Percentiles rank a stretch among this genome's conserved stretches.
Evolutionary conservation across 2,888 invertebrate species (phyloP).

Genomic region (Acanthosepion esculentum): DNA sequence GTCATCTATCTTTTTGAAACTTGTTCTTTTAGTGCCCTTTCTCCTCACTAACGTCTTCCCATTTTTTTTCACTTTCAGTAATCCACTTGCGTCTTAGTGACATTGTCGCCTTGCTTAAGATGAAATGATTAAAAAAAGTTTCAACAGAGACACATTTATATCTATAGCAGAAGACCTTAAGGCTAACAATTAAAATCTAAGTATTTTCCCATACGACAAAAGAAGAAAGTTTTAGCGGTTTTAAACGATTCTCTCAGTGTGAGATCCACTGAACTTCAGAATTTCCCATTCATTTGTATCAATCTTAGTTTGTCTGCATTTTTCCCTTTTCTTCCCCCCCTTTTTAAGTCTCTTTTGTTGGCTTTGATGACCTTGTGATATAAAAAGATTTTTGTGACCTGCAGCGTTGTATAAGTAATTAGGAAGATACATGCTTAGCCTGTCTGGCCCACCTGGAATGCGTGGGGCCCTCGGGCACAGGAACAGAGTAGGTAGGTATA

Average conservation of each 20-base stretch:
- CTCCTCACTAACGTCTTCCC: too few relatives aligned
- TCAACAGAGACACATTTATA: too few relatives aligned
- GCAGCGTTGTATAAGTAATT: conserved; percentile 18
- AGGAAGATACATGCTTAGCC: conserved; percentile 11
- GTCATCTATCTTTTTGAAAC: too few relatives aligned
- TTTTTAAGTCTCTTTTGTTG: neutral
- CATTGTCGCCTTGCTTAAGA: too few relatives aligned
- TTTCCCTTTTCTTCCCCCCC: neutral
- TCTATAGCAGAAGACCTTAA: neutral
- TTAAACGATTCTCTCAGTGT: conserved; percentile 18
- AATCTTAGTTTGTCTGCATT: neutral
- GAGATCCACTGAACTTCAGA: neutral
- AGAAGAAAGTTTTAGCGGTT: conserved; percentile 33
- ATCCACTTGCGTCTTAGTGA: too few relatives aligned
- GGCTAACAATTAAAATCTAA: conserved; percentile 22
- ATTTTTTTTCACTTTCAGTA: too few relatives aligned
- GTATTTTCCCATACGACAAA: conserved; percentile 20
- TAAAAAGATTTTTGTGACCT: conserved; percentile 20
- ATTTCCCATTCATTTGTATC: neutral
- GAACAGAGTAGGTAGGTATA: neutral
- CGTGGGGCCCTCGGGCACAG: neutral
- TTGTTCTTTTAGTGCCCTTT: too few relatives aligned
- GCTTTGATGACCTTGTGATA: conserved; percentile 33
- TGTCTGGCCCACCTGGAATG: conserved; percentile 22
- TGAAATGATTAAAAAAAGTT: too few relatives aligned